Conservation (phyloP, 2,113 vertebrate genomes). For the Vidua chalybeata region DNA sequence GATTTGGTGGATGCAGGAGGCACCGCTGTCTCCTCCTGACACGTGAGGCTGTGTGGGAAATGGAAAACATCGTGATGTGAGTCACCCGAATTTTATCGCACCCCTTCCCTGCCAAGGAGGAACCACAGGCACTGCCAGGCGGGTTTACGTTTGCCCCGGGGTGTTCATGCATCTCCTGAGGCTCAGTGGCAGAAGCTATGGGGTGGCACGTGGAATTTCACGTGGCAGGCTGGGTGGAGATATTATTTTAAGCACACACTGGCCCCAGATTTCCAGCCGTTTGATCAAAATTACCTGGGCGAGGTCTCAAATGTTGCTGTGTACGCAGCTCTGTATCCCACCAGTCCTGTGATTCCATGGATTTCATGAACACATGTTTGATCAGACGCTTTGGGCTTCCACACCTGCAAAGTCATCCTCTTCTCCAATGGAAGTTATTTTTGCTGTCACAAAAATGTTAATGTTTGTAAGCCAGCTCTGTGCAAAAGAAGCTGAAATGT, state of each 20-base stretch:
- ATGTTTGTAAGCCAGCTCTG: background rate
- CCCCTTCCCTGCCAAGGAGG: background rate
- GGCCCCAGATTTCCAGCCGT: background rate
- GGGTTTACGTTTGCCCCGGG: rapidly evolving
- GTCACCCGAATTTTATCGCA: background rate
- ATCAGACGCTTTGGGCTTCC: background rate
- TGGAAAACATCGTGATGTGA: background rate
- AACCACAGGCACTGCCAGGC: background rate
- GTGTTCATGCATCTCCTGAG: background rate
- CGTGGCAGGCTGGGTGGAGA: rapidly evolving
- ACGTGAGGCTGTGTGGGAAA: background rate
- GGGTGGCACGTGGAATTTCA: rapidly evolving
- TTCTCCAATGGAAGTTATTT: background rate
- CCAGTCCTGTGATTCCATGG: background rate
- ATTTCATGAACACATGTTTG: background rate
- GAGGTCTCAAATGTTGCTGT: background rate
- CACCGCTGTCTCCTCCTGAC: background rate
- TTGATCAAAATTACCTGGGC: background rate
- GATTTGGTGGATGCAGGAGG: background rate
- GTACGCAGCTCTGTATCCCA: rapidly evolving
- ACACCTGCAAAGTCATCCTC: slow-evolving; percentile 1
- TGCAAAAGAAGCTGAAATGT: background rate
- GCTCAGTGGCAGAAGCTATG: background rate
- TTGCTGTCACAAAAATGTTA: background rate
- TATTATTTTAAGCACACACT: background rate